Base-by-base conservation (phyloP, 2,888 invertebrate genomes). In the Netelia virgata region DNA sequence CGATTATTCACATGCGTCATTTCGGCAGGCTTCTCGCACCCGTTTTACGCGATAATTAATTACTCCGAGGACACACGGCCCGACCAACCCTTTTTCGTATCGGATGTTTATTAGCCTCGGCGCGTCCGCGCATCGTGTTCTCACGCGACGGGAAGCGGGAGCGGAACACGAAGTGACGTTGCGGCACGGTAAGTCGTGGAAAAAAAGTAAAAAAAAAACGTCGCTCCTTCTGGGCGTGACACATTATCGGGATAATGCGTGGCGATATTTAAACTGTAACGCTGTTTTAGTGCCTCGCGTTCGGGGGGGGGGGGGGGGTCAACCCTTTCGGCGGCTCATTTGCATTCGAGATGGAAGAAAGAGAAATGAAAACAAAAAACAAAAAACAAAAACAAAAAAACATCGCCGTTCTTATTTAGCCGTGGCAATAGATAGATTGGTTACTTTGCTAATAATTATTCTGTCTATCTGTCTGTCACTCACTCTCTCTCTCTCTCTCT, bases 201-300 rank as follows among this genome's bases (percentile, higher is more conserved):
- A 80, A 80, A 83, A 18, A 82, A 53, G 70, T 73, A 69, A 73
- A 82, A 72, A 82, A 80, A 64, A 57, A 55, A 63, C 83, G 88
- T 84, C 10, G 50, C 74, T 87, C 76, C 72, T 87, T 86, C 89
- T 89, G 91, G 93, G 93, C 93, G 93, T 93, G 91, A 91, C 90
- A 91, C 91, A 92, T 92, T 92, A 91, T 86, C 90, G 88, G 86
- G 57, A 93, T 91, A 92, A 93, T 92, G 88, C 90, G 86, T 88
- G 86, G 84, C 90, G 92, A 93, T 92, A 93, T 93, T 93, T 93
- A 92, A 92, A 92, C 90, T 91, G 91, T 91, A 92, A 91, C 92
- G 90, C 90, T 89, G 36, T 89, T 89, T 85, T 86, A 78, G 75
- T 84, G 80, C 78, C 86, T 74, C 69, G 76, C 70, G 53, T 70